Evolutionary conservation across 2,797 vertebrate genomes (phyloP), one percentile per base, ranked within the genome.

Genomic region (Danio albolineatus): DNA sequence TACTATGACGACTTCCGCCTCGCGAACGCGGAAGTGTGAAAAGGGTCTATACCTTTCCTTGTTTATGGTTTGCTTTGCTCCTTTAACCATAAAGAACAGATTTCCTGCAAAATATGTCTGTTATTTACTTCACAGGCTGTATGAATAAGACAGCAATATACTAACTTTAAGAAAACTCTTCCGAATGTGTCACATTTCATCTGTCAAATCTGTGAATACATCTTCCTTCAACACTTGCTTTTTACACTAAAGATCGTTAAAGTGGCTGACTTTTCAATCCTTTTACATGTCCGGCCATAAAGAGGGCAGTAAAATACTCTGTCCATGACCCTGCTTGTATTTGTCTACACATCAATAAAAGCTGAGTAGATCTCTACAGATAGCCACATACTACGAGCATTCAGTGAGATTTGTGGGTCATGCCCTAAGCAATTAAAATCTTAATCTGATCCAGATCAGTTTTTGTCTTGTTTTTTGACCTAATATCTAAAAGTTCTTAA

Each of bases 201-300:
- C 10, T 41, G 16, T 60, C 49, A 71, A 59, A 77, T 28, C 44
- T 28, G 28, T 54, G 54, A 46, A 48, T 67, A 67, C 67, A 49
- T 59, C 46, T 61, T 48, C 41, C 19, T 71, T 73, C 5, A 65
- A 81, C 69, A 53, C 74, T 75, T 36, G 70, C 7, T 39, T 70
- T 84, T 84, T 80, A 81, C 64, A 76, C 44, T 36, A 70, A 19
- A 53, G 56, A 56, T 17, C 44, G 6, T 81, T 79, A 81, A 79
- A 86, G 44, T 39, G n/a, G 16, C 70, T 21, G 7, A 19, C 60
- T 62, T 71, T 19, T 28, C 21, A 54, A 28, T 57, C 36, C 66
- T 76, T 81, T 64, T 39, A 65, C 36, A 53, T 66, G 57, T 57
- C 39, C 43, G 10, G 49, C 61, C 48, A 67, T 85, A 79, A 84